These are phyloP conservation scores for Pangasius macronema DNA, from an alignment of 2,797 vertebrate species.

Conservation along the genomic window DNA sequence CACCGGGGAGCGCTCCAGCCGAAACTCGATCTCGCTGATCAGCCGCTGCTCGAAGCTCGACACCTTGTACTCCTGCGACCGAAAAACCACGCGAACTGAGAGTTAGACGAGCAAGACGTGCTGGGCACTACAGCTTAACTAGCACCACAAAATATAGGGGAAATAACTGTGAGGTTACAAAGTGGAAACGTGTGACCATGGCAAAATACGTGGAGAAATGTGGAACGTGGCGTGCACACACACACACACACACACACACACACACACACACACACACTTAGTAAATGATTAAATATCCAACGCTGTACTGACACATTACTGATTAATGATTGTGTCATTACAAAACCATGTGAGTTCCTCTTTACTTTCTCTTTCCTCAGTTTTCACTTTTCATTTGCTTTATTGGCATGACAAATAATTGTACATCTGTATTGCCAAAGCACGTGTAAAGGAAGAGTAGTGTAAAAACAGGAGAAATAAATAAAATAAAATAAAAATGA, in stretches of 20 bases:
- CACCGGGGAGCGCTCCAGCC: constrained; percentile 91
- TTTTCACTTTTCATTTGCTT: too few species aligned
- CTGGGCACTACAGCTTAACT: not conserved
- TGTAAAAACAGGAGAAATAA: too few species aligned
- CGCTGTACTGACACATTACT: too few species aligned
- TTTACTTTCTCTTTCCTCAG: not conserved
- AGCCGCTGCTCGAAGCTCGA: constrained; percentile 98
- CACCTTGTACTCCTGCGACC: constrained; percentile 92
- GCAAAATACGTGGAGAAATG: constrained; percentile 8
- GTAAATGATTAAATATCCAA: too few species aligned
- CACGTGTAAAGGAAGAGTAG: too few species aligned
- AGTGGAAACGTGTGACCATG: not conserved
- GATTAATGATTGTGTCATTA: too few species aligned
- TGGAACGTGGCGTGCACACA: not conserved
- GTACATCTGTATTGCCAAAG: too few species aligned
- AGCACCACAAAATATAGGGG: not conserved
- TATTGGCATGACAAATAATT: too few species aligned
- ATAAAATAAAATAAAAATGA: too few species aligned
- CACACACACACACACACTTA: not conserved
- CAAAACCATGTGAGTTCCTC: too few species aligned
- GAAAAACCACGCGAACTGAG: not conserved
- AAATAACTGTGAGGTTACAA: not conserved
- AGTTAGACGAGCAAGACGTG: not conserved
- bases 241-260: constrained; percentile 13
- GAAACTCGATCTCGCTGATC: constrained; percentile 97